A percentile compares a stretch with the other conserved stretches of the same genome.
Evolutionary conservation across 2,888 invertebrate genomes (phyloP).

Genomic region (Drosophila dives): DNA sequence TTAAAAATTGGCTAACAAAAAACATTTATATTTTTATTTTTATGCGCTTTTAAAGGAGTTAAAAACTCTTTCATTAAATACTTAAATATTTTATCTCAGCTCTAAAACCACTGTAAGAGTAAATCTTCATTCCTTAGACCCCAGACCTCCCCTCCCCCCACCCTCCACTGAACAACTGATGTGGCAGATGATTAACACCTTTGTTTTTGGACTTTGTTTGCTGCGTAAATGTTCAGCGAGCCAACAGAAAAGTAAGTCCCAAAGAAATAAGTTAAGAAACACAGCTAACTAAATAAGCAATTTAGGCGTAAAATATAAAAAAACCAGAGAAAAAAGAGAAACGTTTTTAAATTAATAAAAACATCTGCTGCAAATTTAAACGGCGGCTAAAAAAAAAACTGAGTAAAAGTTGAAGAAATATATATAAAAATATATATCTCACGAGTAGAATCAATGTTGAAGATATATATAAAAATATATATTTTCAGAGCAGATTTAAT

Average conservation of each 20-base stretch:
- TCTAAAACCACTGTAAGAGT: constrained; percentile 36
- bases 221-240: constrained; percentile 46
- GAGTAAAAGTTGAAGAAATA: background rate
- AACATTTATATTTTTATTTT: background rate
- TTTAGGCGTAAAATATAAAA: constrained; percentile 39
- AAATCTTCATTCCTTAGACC: constrained; percentile 19
- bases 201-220: constrained; percentile 27
- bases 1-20: background rate
- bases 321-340: background rate
- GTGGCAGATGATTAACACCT: constrained; percentile 68
- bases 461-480: too few species aligned
- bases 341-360: background rate
- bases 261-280: constrained; percentile 60
- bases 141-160: constrained; percentile 20
- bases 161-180: constrained; percentile 30
- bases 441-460: background rate
- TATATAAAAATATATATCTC: background rate
- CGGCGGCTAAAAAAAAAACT: background rate
- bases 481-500: background rate
- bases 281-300: constrained; percentile 59
- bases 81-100: background rate
- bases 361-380: background rate
- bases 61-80: background rate
- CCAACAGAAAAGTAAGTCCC: constrained; percentile 20
- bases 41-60: background rate